These are phyloP conservation scores for Orthosia gracilis DNA, from an alignment of 2,888 invertebrate genomes.

Conservation along the genomic window DNA sequence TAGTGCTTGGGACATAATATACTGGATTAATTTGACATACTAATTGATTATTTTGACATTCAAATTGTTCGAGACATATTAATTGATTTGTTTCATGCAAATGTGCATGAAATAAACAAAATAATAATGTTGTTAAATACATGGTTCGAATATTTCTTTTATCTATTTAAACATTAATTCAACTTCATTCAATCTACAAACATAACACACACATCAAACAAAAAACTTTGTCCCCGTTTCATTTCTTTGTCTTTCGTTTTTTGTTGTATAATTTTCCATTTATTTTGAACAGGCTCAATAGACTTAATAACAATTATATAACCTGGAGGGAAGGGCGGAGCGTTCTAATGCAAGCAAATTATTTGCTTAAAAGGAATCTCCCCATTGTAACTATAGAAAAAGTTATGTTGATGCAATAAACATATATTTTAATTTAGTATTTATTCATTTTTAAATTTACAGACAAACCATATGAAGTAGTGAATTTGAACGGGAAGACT, in stretches of 20 bases:
- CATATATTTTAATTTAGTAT: not conserved
- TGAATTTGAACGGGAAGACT: conserved; percentile 37
- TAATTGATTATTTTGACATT: too few relatives aligned
- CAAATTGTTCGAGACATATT: too few relatives aligned
- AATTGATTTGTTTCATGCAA: too few relatives aligned
- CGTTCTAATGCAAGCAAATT: not conserved
- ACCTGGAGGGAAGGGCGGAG: not conserved
- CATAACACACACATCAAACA: too few relatives aligned
- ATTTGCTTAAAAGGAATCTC: not conserved
- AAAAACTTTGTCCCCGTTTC: not conserved
- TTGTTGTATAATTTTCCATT: not conserved
- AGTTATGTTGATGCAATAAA: not conserved
- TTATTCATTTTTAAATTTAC: not conserved
- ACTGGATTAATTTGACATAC: too few relatives aligned
- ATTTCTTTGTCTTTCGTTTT: not conserved
- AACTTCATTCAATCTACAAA: too few relatives aligned
- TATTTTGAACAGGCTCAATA: too few relatives aligned
- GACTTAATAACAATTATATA: not conserved
- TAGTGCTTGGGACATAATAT: too few relatives aligned
- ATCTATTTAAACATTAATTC: too few relatives aligned
- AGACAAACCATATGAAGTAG: conserved; percentile 28
- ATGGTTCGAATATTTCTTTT: too few relatives aligned
- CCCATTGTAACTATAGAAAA: not conserved
- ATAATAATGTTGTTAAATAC: too few relatives aligned
- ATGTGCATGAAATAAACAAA: too few relatives aligned